Evolutionary conservation across 2,888 invertebrate species (phyloP).

Genomic region (Pilophorus perplexus): DNA sequence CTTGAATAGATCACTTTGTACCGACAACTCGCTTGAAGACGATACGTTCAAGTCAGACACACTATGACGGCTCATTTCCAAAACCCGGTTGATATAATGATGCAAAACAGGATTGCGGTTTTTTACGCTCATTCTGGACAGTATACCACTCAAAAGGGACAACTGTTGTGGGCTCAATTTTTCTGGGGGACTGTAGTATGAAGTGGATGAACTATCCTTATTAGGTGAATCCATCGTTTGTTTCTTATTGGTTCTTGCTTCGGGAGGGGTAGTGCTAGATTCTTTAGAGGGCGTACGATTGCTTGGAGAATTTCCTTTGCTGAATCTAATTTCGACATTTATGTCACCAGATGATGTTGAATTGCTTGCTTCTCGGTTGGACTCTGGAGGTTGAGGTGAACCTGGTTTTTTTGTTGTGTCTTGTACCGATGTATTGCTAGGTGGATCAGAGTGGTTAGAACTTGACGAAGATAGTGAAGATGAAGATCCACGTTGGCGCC

Average conservation of each 20-base stretch:
- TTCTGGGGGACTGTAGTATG: conserved; percentile 44
- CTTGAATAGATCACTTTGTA: conserved; percentile 9
- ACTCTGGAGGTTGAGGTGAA: not conserved
- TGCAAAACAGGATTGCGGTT: conserved; percentile 50
- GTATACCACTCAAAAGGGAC: conserved; percentile 34
- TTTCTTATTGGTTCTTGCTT: not conserved
- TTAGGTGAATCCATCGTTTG: not conserved
- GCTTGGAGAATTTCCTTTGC: not conserved
- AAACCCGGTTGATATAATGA: conserved; percentile 56
- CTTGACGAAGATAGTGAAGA: not conserved
- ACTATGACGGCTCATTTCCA: conserved; percentile 57
- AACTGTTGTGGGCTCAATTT: conserved; percentile 44
- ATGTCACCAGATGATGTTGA: conserved; percentile 11
- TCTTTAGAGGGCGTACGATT: not conserved
- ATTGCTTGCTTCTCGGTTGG: not conserved
- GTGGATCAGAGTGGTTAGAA: not conserved
- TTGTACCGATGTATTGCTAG: not conserved
- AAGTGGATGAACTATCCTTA: conserved; percentile 33
- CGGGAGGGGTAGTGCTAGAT: not conserved
- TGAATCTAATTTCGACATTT: not conserved
- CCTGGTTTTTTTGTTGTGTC: not conserved
- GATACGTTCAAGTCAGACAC: conserved; percentile 55
- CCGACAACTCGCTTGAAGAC: conserved; percentile 39
- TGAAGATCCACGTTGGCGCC: not conserved
- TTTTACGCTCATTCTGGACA: conserved; percentile 35